phyloP scores from a whole-genome alignment of 2,113 vertebrate species.

The Chlamydotis undulata region DNA sequence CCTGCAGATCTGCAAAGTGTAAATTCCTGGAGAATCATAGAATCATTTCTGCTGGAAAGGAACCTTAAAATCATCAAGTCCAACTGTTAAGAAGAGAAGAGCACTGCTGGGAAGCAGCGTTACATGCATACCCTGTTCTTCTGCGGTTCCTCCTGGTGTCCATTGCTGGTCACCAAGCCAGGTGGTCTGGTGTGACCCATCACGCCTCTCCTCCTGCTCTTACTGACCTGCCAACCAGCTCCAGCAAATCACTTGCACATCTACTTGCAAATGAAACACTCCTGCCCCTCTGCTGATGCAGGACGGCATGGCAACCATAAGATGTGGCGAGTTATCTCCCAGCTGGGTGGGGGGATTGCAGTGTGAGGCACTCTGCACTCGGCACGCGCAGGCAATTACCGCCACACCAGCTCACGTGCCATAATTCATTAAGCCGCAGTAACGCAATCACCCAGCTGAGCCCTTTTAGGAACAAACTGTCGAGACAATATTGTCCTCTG shows the following conservation, averaged over 20 bases:
- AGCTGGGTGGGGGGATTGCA: not conserved
- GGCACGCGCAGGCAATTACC: rapidly evolving
- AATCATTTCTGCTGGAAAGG: not conserved
- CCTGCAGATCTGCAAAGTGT: not conserved
- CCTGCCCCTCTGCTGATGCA: not conserved
- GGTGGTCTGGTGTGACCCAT: not conserved
- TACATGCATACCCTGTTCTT: not conserved
- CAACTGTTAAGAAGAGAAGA: not conserved
- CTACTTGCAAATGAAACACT: too few relatives aligned
- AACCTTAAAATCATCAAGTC: not conserved
- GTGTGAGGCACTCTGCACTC: not conserved
- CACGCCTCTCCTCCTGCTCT: not conserved
- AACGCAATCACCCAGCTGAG: conserved; percentile 22
- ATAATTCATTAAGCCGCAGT: not conserved
- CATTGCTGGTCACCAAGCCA: not conserved
- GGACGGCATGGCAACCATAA: rapidly evolving
- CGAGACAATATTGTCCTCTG: not conserved
- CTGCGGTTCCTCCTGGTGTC: not conserved
- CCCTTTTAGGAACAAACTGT: not conserved
- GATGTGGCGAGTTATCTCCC: not conserved
- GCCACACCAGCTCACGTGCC: rapidly evolving
- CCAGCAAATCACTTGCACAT: not conserved
- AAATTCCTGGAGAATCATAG: not conserved
- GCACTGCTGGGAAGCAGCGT: not conserved
- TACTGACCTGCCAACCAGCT: rapidly evolving